Conservation (phyloP, 2,888 invertebrate genomes). For the Diaprepes abbreviatus region DNA sequence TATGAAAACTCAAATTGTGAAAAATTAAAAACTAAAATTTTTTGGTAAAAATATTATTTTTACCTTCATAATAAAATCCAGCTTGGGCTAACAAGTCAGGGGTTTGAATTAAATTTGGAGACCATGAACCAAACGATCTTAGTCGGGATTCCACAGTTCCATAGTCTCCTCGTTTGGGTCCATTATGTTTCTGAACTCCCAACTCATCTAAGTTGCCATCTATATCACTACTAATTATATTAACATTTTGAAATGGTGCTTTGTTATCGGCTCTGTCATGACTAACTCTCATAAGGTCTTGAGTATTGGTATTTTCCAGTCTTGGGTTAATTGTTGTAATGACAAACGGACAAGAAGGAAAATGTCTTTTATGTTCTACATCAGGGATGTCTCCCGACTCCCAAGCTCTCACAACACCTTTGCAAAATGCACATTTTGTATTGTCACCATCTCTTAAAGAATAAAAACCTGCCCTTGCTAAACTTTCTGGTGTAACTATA, state of each 20-base stretch:
- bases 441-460: constrained; percentile 80
- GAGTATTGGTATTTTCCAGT: constrained; percentile 43
- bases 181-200: constrained; percentile 73
- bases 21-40: constrained; percentile 67
- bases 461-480: constrained; percentile 90
- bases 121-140: constrained; percentile 83
- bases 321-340: constrained; percentile 66
- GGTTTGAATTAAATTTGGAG: constrained; percentile 79
- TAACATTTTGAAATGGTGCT: constrained; percentile 36
- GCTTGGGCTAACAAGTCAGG: constrained; percentile 85
- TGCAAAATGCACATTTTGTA: constrained; percentile 88
- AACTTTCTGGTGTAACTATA: constrained; percentile 76
- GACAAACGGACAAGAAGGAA: constrained; percentile 73
- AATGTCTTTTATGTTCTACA: constrained; percentile 76
- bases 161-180: constrained; percentile 77
- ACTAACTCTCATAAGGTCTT: background rate
- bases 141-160: constrained; percentile 79
- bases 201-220: constrained; percentile 68
- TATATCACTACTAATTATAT: constrained; percentile 30
- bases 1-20: too few species aligned
- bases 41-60: constrained; percentile 61
- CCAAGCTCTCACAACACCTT: constrained; percentile 77
- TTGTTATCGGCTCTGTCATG: background rate
- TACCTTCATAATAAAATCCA: constrained; percentile 88
- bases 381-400: constrained; percentile 78